phyloP scores from a whole-genome alignment of 2,888 invertebrate genomes.

The Dasypogon diadema region DNA sequence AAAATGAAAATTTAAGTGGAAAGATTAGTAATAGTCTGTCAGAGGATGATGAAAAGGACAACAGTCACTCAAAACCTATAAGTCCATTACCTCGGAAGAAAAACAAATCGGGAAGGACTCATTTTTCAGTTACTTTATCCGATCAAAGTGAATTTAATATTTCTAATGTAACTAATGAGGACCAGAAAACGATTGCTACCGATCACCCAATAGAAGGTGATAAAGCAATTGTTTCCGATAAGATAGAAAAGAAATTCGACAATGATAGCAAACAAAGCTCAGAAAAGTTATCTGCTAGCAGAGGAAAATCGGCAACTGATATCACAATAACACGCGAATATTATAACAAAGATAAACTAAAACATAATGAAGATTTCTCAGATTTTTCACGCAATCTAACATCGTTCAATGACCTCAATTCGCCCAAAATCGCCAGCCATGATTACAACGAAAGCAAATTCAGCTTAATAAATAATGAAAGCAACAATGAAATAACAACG shows the following conservation, averaged over 20 bases:
- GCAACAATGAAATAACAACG: slow-evolving; percentile 16
- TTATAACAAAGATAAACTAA: no score
- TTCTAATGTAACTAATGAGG: background rate
- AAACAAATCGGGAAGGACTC: background rate
- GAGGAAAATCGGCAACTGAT: no score
- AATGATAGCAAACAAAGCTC: background rate
- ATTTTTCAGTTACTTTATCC: background rate
- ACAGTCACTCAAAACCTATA: background rate
- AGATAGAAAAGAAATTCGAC: background rate
- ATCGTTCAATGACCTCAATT: slow-evolving; percentile 32
- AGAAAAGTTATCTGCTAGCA: background rate
- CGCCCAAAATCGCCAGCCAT: background rate
- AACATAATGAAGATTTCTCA: background rate
- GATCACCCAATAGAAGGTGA: background rate
- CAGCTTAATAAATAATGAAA: background rate
- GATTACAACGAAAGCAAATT: slow-evolving; percentile 7
- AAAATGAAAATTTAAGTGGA: background rate
- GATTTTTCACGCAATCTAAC: background rate
- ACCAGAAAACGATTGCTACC: background rate
- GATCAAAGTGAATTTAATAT: background rate
- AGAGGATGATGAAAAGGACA: background rate
- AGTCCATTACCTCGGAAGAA: slow-evolving; percentile 33
- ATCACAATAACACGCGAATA: no score
- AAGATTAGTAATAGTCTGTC: background rate
- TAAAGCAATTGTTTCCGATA: background rate